Conservation (phyloP, 2,113 vertebrate genomes). For the Myiopsitta monachus region DNA sequence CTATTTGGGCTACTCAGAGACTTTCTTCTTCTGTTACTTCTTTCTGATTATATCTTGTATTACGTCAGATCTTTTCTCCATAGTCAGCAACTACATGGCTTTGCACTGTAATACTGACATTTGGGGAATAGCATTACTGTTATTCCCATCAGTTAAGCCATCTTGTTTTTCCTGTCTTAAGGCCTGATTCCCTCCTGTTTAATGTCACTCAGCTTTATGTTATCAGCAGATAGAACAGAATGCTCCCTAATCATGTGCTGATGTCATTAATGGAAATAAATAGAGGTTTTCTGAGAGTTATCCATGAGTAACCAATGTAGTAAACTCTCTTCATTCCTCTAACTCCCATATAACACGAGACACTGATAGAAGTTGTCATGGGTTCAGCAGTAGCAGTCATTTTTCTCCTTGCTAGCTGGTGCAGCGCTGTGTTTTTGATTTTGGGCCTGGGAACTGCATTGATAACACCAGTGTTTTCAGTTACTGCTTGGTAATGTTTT, state of each 20-base stretch:
- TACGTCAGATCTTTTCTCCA: fast-evolving
- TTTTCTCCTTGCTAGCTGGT: no score
- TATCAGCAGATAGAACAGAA: background rate
- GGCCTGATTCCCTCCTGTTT: background rate
- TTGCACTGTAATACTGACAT: fast-evolving
- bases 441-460: no score
- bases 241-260: background rate
- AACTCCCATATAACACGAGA: background rate
- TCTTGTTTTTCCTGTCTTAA: background rate
- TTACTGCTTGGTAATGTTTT: no score
- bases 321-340: background rate
- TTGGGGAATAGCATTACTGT: background rate
- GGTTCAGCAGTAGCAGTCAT: no score
- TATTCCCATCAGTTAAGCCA: background rate
- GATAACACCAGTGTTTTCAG: no score
- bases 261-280: background rate
- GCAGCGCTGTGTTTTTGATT: no score
- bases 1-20: background rate
- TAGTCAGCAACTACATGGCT: fast-evolving
- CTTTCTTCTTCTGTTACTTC: background rate
- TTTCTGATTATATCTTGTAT: background rate
- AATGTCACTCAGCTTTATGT: background rate
- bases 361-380: background rate
- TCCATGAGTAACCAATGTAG: background rate
- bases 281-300: background rate